Evolutionary conservation across 1,140 invertebrate species (phyloP).

Genomic region (Aporrectodea caliginosa): DNA sequence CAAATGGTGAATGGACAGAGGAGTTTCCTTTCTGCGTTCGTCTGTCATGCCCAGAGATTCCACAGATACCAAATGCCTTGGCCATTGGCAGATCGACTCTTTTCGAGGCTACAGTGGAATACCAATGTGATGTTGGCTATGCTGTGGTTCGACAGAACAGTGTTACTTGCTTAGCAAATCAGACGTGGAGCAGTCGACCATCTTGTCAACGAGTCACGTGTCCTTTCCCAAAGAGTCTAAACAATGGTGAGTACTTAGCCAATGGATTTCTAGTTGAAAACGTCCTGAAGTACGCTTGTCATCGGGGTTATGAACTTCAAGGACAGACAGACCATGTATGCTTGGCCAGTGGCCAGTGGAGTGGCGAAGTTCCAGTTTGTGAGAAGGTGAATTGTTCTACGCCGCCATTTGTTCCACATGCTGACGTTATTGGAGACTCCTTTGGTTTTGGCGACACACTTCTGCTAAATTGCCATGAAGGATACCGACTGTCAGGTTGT

Average conservation of each 20-base stretch:
- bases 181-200: conserved; percentile 38
- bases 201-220: conserved; percentile 36
- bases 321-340: conserved; percentile 73
- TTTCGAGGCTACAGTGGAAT: conserved; percentile 37
- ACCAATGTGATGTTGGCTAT: conserved; percentile 59
- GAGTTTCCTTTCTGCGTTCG: conserved; percentile 32
- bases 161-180: conserved; percentile 46
- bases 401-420: conserved; percentile 9
- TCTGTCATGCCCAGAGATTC: conserved; percentile 39
- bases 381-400: conserved; percentile 61
- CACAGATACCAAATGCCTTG: conserved; percentile 34
- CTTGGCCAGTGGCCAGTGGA: conserved; percentile 78
- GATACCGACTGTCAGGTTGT: conserved; percentile 31
- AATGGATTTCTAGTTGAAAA: conserved; percentile 35
- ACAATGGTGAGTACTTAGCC: conserved; percentile 40
- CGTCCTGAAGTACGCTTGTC: conserved; percentile 69
- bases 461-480: conserved; percentile 1
- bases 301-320: conserved; percentile 67
- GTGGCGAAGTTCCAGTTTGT: conserved; percentile 74
- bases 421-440: not conserved
- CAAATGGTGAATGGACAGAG: conserved; percentile 33
- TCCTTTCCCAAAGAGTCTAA: conserved; percentile 35
- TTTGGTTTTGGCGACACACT: not conserved
- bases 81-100: conserved; percentile 30
- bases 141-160: conserved; percentile 38